phyloP scores from a whole-genome alignment of 2,888 invertebrate species.

The Dynastes tityus region DNA sequence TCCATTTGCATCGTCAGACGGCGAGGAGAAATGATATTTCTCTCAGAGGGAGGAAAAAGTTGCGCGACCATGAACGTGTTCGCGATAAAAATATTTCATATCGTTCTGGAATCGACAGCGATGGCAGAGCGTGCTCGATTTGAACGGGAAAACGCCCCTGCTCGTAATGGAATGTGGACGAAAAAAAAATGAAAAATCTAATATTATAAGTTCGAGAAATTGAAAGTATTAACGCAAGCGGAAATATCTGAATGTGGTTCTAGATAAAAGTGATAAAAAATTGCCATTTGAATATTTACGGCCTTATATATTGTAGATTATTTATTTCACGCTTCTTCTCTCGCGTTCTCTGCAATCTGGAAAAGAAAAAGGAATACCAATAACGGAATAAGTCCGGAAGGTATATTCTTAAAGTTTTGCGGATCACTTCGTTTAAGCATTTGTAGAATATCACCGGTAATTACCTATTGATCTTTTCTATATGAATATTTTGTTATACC shows the following conservation, averaged over 20 bases:
- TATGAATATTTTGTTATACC: no score
- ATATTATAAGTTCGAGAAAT: slow-evolving; percentile 18
- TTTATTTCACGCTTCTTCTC: no score
- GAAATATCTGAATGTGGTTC: background rate
- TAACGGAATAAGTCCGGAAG: no score
- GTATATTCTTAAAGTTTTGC: no score
- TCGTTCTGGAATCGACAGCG: slow-evolving; percentile 18
- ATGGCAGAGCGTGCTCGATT: slow-evolving; percentile 2
- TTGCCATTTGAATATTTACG: background rate
- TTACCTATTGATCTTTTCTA: no score
- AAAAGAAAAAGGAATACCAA: no score
- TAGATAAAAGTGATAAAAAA: background rate
- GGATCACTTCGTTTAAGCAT: no score
- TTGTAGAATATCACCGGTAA: no score
- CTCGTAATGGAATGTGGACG: background rate
- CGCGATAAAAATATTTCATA: slow-evolving; percentile 41
- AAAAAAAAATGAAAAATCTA: slow-evolving; percentile 35
- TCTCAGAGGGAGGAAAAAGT: slow-evolving; percentile 1
- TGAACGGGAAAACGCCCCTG: background rate
- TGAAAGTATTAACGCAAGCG: slow-evolving; percentile 4
- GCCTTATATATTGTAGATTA: no score
- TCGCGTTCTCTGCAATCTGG: no score
- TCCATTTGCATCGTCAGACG: slow-evolving; percentile 25
- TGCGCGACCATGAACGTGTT: slow-evolving; percentile 31
- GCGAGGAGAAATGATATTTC: slow-evolving; percentile 2